Base-by-base conservation (phyloP, 2,113 vertebrate genomes). In the Sphyrna mokarran region DNA sequence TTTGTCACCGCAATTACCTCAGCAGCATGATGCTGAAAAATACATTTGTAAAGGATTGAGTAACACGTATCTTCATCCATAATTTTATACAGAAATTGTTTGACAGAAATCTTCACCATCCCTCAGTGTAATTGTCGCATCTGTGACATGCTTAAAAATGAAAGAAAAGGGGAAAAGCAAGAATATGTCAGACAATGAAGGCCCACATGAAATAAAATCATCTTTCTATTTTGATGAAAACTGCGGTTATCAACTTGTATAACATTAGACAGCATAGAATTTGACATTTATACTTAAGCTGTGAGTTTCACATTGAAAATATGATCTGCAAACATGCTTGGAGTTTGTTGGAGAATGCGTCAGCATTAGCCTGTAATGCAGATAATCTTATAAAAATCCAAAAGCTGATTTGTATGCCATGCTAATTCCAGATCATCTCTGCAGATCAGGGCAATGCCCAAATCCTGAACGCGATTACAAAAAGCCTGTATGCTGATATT, bases 321-420 rank as follows among this genome's bases (percentile, higher is more conserved):
- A 97, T 97, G 97, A 97, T 96, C 95, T 96, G 96, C 48, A 95
- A 95, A 96, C 96, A 96, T 96, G 96, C 97, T 97, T 96, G 95
- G 96, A 96, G 95, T 96, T 96, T 96, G 97, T 96, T 96, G 66
- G 96, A 96, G 97, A 97, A 96, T 96, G 96, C 96, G 96, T 97
- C 97, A 97, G 97, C 97, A 97, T 97, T 97, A 97, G 97, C 98
- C 97, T 85, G 96, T 96, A 98, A 97, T 97, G 97, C 97, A 96
- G 97, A 97, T 99, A 98, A 99, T 98, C 99, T 98, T 97, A 98
- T 97, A 97, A 96, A 98, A 97, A 97, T 96, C 0, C 61, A 96
- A 97, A 98, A 98, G 97, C 97, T 98, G 98, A 98, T 98, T 98
- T 98, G 97, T 97, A 97, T 97, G 97, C 97, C 96, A 96, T 97